A percentile compares a stretch with the other conserved stretches of the same genome.
Evolutionary conservation across 2,113 vertebrate species (phyloP).

Genomic region (Pantherophis guttatus): DNA sequence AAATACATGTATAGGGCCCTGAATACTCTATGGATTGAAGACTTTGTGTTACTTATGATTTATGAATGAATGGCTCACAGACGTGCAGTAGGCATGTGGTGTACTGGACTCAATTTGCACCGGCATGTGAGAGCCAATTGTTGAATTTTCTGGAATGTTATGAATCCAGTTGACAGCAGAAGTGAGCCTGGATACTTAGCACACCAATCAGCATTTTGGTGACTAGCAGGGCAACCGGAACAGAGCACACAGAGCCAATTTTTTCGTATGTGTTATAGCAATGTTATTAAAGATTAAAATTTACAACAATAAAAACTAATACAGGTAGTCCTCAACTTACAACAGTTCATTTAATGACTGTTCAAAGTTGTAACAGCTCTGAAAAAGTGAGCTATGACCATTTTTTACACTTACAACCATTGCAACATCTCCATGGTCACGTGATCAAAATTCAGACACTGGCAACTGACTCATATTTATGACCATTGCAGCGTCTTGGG

Average conservation of each 20-base stretch:
- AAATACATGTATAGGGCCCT: neutral
- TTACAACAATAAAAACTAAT: neutral
- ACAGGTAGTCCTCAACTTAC: no score
- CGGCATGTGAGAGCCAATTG: neutral
- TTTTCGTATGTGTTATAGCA: neutral
- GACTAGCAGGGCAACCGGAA: neutral
- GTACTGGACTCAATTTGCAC: no score
- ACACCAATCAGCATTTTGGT: neutral
- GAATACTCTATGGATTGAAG: neutral
- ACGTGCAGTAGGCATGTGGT: neutral
- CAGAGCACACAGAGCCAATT: neutral
- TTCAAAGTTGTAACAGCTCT: no score
- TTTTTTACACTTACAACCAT: no score
- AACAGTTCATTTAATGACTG: no score
- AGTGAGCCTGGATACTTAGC: neutral
- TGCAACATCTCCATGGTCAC: no score
- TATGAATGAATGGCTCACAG: neutral
- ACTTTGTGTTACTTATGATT: neutral
- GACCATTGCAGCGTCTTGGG: no score
- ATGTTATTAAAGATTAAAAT: neutral
- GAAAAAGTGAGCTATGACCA: no score
- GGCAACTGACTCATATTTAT: no score
- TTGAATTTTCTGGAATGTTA: neutral
- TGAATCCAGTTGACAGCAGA: neutral
- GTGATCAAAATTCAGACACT: no score